These are phyloP conservation scores for Gymnocheta viridis DNA, from an alignment of 2,888 invertebrate genomes.

Conservation along the genomic window DNA sequence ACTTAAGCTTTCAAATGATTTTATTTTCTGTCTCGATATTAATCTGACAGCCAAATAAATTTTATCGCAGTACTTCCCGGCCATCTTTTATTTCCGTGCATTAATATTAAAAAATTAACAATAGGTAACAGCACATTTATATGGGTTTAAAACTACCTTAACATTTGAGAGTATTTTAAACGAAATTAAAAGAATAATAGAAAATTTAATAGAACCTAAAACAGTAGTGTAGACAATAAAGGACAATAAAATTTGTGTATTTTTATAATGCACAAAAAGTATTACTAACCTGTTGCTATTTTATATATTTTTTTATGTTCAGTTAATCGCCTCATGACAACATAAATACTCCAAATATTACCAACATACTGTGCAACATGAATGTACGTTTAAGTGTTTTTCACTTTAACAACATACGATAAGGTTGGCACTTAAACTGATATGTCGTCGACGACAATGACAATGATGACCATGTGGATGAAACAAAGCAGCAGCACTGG, in stretches of 20 bases:
- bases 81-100: no score
- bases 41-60: no score
- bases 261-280: slow-evolving; percentile 7
- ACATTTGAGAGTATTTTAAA: neutral
- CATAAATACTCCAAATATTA: slow-evolving; percentile 59
- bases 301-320: slow-evolving; percentile 35
- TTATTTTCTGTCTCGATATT: no score
- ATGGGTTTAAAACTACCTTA: neutral
- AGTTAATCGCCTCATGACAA: slow-evolving; percentile 66
- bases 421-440: slow-evolving; percentile 41
- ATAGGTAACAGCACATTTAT: no score
- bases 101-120: no score
- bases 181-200: slow-evolving; percentile 29
- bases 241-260: neutral
- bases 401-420: slow-evolving; percentile 30
- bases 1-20: no score
- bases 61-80: no score
- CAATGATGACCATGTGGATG: slow-evolving; percentile 48
- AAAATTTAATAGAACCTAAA: slow-evolving; percentile 17
- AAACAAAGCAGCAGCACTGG: slow-evolving; percentile 31
- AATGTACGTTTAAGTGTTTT: slow-evolving; percentile 26
- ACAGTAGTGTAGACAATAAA: neutral
- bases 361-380: slow-evolving; percentile 19
- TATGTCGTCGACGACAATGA: neutral
- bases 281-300: slow-evolving; percentile 66